Percentiles rank a stretch among this genome's conserved stretches.
Evolutionary conservation across 2,888 invertebrate genomes (phyloP).

Genomic region (Agriopis marginaria): DNA sequence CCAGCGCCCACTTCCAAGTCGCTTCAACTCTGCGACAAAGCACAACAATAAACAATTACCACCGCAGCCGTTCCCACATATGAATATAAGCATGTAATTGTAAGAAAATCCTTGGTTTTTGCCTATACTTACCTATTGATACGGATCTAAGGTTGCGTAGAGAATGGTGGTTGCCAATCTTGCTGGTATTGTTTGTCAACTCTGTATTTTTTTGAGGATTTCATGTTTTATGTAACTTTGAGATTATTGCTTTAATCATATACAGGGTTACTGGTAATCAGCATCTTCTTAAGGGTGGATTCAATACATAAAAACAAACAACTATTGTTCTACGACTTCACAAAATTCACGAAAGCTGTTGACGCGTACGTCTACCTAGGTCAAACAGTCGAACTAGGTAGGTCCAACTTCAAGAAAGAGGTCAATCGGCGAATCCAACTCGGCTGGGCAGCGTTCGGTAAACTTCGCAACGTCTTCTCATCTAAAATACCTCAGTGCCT

Average conservation of each 20-base stretch:
- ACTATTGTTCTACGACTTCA: no score
- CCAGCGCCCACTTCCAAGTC: neutral
- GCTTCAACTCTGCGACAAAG: conserved; percentile 60
- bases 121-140: conserved; percentile 65
- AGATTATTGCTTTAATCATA: neutral
- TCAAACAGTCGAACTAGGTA: no score
- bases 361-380: no score
- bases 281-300: no score
- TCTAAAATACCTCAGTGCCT: no score
- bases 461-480: no score
- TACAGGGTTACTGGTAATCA: no score
- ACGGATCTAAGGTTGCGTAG: conserved; percentile 75
- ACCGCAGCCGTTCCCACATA: conserved; percentile 69
- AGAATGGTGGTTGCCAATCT: conserved; percentile 42
- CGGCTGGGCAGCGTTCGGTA: no score
- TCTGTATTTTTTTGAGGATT: conserved; percentile 31
- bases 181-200: conserved; percentile 41
- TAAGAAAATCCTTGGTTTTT: conserved; percentile 79
- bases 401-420: no score
- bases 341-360: no score
- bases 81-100: conserved; percentile 59
- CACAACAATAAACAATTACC: conserved; percentile 74
- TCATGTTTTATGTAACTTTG: conserved; percentile 21
- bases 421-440: no score
- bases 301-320: no score